phyloP scores from a whole-genome alignment of 2,888 invertebrate genomes.

The Andrena chrysosceles region DNA sequence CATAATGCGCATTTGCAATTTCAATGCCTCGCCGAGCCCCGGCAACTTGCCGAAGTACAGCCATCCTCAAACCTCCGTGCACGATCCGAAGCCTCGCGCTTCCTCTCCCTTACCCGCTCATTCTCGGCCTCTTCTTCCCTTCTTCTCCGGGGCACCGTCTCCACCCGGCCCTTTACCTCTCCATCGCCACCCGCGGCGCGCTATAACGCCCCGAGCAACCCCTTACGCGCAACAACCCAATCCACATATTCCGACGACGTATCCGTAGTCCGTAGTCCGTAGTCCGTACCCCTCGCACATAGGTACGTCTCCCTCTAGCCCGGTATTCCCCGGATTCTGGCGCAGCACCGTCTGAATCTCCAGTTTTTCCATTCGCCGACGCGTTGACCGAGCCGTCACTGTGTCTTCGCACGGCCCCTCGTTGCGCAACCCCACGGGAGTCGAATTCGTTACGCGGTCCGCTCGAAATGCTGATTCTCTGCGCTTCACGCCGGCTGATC shows the following conservation, averaged over 20 bases:
- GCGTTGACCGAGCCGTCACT: background rate
- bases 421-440: background rate
- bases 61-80: conserved; percentile 70
- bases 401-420: background rate
- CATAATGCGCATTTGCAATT: conserved; percentile 85
- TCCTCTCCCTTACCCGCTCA: conserved; percentile 55
- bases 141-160: conserved; percentile 42
- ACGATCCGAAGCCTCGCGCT: conserved; percentile 64
- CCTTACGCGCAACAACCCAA: conserved; percentile 68
- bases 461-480: no score
- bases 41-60: conserved; percentile 78
- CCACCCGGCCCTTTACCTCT: conserved; percentile 42
- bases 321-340: conserved; percentile 28
- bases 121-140: conserved; percentile 48
- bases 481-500: no score
- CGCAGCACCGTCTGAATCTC: background rate
- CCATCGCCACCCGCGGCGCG: conserved; percentile 44
- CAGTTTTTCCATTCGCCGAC: background rate
- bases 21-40: conserved; percentile 82
- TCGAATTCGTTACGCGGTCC: background rate
- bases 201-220: conserved; percentile 68
- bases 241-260: conserved; percentile 62
- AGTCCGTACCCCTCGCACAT: conserved; percentile 27
- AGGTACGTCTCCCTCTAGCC: conserved; percentile 36
- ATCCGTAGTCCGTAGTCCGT: no score